Conservation (phyloP, 2,113 vertebrate species). For the Ellobius talpinus region DNA sequence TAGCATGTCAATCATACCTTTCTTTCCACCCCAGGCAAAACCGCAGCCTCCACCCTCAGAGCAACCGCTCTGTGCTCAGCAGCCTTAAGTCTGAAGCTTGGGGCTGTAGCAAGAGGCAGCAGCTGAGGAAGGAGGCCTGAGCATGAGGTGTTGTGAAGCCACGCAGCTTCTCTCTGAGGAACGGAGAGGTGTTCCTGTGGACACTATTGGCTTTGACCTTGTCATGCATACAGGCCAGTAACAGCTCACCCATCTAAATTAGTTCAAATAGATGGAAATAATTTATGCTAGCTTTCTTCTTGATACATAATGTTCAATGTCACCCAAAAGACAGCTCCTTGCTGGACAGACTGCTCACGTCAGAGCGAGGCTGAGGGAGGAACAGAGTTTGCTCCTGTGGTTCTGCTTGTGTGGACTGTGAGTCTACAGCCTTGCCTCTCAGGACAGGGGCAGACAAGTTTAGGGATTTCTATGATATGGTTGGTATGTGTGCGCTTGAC, state of each 20-base stretch:
- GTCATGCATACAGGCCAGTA: neutral
- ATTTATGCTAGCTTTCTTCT: neutral
- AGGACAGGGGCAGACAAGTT: neutral
- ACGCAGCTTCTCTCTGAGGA: neutral
- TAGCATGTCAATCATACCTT: neutral
- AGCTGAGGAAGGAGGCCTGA: neutral
- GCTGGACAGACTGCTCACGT: fast-evolving
- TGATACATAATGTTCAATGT: neutral
- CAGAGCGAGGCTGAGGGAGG: neutral
- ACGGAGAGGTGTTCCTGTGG: neutral
- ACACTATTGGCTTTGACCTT: neutral
- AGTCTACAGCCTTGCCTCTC: neutral
- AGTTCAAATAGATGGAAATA: neutral
- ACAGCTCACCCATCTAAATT: neutral
- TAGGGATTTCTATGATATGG: neutral
- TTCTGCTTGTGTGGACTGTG: neutral
- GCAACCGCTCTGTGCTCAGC: neutral
- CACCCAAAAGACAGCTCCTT: neutral
- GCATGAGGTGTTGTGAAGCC: neutral
- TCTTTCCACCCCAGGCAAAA: neutral
- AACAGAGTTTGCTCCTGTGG: fast-evolving
- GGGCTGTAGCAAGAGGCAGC: neutral
- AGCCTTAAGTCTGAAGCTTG: neutral
- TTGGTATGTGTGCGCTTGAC: fast-evolving
- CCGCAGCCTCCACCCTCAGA: neutral